Conservation (phyloP, 2,888 invertebrate genomes). For the Strigamia crassipes region DNA sequence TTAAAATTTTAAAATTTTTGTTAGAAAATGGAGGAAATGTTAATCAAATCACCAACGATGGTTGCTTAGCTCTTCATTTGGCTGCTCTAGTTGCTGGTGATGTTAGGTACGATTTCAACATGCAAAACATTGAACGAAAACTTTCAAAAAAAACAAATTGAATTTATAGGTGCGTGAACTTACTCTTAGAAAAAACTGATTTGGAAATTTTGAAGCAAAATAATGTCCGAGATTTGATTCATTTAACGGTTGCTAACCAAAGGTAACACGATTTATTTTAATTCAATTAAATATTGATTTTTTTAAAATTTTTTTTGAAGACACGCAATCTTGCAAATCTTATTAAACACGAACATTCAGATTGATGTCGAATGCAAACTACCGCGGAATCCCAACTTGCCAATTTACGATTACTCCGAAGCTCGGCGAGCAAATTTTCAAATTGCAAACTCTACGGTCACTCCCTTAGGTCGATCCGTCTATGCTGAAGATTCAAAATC, state of each 20-base stretch:
- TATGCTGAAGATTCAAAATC: neutral
- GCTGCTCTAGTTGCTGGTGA: neutral
- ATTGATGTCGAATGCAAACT: neutral
- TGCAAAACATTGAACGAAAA: neutral
- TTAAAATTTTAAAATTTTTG: neutral
- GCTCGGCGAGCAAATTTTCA: neutral
- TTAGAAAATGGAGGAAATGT: neutral
- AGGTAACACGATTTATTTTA: neutral
- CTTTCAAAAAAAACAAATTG: neutral
- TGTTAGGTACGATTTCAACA: neutral
- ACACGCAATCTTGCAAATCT: neutral
- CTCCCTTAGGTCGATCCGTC: neutral
- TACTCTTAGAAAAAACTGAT: neutral
- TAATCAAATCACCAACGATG: neutral
- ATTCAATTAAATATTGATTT: neutral
- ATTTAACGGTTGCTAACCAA: neutral
- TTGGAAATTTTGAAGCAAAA: neutral
- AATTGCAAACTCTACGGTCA: neutral
- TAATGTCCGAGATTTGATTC: neutral
- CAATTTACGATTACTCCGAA: neutral
- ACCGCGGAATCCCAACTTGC: neutral
- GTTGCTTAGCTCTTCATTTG: conserved; percentile 23
- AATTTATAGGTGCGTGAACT: neutral
- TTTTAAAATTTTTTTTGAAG: neutral
- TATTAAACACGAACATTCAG: neutral